Percentiles rank a stretch among this genome's conserved stretches.
phyloP scores from a whole-genome alignment of 1,140 invertebrate species.

The Euwallacea fornicatus region DNA sequence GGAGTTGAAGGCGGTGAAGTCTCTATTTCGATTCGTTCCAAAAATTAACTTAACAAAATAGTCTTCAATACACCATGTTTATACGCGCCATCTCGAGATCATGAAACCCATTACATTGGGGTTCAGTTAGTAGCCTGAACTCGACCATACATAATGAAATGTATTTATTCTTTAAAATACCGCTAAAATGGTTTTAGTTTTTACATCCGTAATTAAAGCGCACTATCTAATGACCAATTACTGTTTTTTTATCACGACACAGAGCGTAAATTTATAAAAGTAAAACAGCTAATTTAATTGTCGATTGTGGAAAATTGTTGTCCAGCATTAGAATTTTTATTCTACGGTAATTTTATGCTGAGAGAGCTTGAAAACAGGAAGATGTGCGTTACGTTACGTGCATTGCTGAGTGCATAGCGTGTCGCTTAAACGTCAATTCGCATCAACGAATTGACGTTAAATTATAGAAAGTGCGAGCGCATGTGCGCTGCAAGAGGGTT shows the following conservation, averaged over 20 bases:
- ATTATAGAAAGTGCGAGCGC: too few species aligned
- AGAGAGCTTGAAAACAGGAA: too few species aligned
- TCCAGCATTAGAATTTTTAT: conserved; percentile 30
- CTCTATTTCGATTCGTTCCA: too few species aligned
- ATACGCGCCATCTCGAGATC: conserved; percentile 37
- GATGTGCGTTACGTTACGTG: too few species aligned
- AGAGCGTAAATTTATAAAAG: conserved; percentile 31
- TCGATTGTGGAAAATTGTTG: conserved; percentile 37
- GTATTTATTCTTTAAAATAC: conserved; percentile 49
- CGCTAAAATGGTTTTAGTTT: conserved; percentile 48
- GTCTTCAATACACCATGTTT: background rate
- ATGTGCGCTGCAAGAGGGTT: too few species aligned
- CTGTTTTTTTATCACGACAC: conserved; percentile 37
- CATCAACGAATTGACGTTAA: too few species aligned
- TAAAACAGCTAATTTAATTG: conserved; percentile 37
- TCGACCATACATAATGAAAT: conserved; percentile 47
- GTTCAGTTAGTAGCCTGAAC: conserved; percentile 44
- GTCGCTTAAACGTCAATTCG: too few species aligned
- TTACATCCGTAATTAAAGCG: conserved; percentile 45
- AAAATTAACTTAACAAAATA: too few species aligned
- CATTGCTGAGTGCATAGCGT: too few species aligned
- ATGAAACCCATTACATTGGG: conserved; percentile 41
- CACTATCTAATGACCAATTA: conserved; percentile 46
- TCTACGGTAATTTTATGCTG: background rate
- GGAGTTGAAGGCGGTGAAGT: too few species aligned